These are phyloP conservation scores for Iguana delicatissima DNA, from an alignment of 2,797 vertebrate genomes.

Conservation along the genomic window DNA sequence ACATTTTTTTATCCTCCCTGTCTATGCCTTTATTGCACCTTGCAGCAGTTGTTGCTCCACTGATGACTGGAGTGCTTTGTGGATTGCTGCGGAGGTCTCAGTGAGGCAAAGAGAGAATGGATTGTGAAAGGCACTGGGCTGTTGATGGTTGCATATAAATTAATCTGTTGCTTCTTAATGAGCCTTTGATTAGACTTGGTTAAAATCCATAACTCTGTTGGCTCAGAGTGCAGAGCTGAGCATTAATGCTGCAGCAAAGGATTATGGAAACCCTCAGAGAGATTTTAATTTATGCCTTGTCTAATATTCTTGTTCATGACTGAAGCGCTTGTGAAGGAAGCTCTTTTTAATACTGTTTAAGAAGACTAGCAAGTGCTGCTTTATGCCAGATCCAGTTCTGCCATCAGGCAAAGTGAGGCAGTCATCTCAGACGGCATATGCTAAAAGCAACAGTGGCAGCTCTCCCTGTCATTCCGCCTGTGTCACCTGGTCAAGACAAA, in stretches of 20 bases:
- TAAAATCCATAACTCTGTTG: constrained; percentile 71
- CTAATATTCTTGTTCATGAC: constrained; percentile 47
- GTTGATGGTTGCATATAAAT: constrained; percentile 15
- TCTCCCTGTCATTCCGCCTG: too few species aligned
- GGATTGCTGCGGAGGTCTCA: not conserved
- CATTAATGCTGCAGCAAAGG: constrained; percentile 52
- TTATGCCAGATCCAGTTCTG: too few species aligned
- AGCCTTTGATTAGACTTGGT: constrained; percentile 74
- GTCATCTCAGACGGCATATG: not conserved
- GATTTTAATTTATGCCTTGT: constrained; percentile 56
- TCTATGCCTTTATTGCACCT: not conserved
- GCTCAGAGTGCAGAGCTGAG: constrained; percentile 38
- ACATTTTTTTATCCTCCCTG: constrained; percentile 35
- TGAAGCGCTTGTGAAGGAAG: constrained; percentile 27
- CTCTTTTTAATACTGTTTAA: constrained; percentile 20
- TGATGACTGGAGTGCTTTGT: constrained; percentile 22
- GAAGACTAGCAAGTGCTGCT: not conserved
- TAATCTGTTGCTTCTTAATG: constrained; percentile 75
- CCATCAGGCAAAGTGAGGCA: not conserved
- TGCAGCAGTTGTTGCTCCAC: constrained; percentile 14
- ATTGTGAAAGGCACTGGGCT: constrained; percentile 40
- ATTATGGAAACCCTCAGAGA: constrained; percentile 52
- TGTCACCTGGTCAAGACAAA: too few species aligned
- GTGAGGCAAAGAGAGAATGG: not conserved
- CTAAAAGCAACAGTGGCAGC: not conserved